Evolutionary conservation across 2,888 invertebrate species (phyloP), one percentile per base, ranked within the genome.

Genomic region (Cactoblastis cactorum): DNA sequence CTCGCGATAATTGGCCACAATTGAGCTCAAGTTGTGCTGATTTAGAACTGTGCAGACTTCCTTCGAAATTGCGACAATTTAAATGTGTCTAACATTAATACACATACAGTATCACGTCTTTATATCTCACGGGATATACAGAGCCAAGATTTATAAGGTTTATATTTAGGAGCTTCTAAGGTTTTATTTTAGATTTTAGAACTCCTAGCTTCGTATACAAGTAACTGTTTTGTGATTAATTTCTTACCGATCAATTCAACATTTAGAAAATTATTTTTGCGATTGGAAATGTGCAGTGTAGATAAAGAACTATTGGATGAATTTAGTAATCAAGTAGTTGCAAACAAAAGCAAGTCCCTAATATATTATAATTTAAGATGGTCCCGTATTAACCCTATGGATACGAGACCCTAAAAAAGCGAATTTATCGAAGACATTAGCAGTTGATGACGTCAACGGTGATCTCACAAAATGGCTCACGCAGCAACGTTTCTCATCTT

Each of bases 21-120:
- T 43, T 43, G 43, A 43, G 32, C 43, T 17, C 43, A 28, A 43
- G 43, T 43, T 43, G 43, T 28, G 43, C 43, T 43, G 43, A 43
- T 43, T 43, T 43, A 43, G 28, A 43, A 17, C 43, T 3, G 28
- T 3, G 28, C 28, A 2, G 14, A 15, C 43, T 43, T 43, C 43
- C 43, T 43, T 15, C 28, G 24, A 43, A 24, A 43, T 24, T 6
- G 43, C 43, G 15, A 43, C 24, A 15, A 43, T 43, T 43, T 43
- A 28, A 43, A 43, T 43, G 14, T 28, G 37, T 37, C 37, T 17
- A 37, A 37, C 37, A 17, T 37, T 37, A 37, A 37, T 37, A 9
- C 17, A 9, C 17, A 28, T 4, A 1, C 9, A 8, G 22, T 22
- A 22, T 28, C 8, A 4, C 28, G 9, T 9, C 1, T 6, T 28